Evolutionary conservation across 2,797 vertebrate species (phyloP), one percentile per base, ranked within the genome.

Genomic region (Anguilla anguilla): DNA sequence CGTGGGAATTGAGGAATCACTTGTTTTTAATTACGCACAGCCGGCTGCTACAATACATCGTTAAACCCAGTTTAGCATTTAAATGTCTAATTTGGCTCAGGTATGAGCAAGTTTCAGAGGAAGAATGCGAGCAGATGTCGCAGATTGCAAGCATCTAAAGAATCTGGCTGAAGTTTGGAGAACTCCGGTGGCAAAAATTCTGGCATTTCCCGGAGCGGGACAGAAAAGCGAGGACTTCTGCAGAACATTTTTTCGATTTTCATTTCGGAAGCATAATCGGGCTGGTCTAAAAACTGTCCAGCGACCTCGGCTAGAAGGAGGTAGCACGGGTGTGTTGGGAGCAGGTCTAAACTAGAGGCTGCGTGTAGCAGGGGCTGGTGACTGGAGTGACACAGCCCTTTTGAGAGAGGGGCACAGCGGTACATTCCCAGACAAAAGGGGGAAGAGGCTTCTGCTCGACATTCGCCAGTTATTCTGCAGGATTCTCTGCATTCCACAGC

Each of bases 11-110:
- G 46, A 82, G 79, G 46, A 11, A 46, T 43, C 13, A 39, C 6
- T 85, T 64, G 15, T 85, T 61, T 59, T 39, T 85, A 64, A 85
- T 61, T n/a, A 39, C 67, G 19, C 59, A 89, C 87, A 83, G 88
- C 83, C 39, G 72, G 49, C 61, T 86, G 86, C 88, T 72, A 31
- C 19, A 61, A 61, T 13, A 64, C 39, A 13, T 85, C 57, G 67
- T 61, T 85, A 67, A 64, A 46, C 53, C 31, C 25, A 31, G 22
- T 85, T 59, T 5, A 19, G 84, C 59, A 19, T 57, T 17, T 59
- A 84, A 61, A 84, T 84, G n/a, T 13, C n/a, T 31, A 35, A 85
- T 61, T 6, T 61, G 53, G n/a, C 25, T 61, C 4, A 19, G 57
- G 57, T 61, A 61, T 57, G 53, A 39, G 3, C 61, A 15, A 1